phyloP scores from a whole-genome alignment of 2,113 vertebrate genomes.

The Tyto alba region DNA sequence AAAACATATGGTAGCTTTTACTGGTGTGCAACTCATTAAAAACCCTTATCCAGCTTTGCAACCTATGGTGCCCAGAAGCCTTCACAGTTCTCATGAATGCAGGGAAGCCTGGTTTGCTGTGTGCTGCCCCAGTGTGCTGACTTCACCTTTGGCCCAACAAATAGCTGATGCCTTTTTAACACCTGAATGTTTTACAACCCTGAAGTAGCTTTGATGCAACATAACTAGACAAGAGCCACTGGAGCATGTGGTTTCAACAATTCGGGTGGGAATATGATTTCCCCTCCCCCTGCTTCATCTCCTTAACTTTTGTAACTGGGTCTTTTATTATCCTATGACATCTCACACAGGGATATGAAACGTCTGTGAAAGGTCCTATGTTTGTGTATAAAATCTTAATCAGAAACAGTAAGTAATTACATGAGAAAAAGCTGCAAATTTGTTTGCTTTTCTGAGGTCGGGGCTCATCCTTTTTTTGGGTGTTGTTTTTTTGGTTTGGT shows the following conservation, averaged over 20 bases:
- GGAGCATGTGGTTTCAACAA: not conserved
- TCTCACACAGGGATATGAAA: not conserved
- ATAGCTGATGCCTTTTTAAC: not conserved
- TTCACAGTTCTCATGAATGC: not conserved
- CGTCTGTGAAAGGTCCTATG: not conserved
- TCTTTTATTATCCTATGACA: not conserved
- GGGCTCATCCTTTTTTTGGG: not conserved
- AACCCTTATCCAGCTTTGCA: not conserved
- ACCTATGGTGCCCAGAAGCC: not conserved
- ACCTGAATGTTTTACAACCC: not conserved
- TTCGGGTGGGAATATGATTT: not conserved
- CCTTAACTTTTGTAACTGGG: not conserved
- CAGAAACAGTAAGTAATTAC: slow-evolving; percentile 31
- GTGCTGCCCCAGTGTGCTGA: too few species aligned
- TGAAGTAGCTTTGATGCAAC: not conserved
- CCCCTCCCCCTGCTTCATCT: not conserved
- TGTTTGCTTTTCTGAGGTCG: slow-evolving; percentile 15
- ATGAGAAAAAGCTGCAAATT: slow-evolving; percentile 14
- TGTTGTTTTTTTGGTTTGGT: not conserved
- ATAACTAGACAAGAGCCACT: not conserved
- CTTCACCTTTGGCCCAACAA: not conserved
- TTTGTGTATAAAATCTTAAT: slow-evolving; percentile 32
- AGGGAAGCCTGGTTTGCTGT: not conserved
- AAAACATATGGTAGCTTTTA: not conserved
- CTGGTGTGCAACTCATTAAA: not conserved